Conservation (phyloP, 1,140 invertebrate genomes). For the Papilio dardanus region DNA sequence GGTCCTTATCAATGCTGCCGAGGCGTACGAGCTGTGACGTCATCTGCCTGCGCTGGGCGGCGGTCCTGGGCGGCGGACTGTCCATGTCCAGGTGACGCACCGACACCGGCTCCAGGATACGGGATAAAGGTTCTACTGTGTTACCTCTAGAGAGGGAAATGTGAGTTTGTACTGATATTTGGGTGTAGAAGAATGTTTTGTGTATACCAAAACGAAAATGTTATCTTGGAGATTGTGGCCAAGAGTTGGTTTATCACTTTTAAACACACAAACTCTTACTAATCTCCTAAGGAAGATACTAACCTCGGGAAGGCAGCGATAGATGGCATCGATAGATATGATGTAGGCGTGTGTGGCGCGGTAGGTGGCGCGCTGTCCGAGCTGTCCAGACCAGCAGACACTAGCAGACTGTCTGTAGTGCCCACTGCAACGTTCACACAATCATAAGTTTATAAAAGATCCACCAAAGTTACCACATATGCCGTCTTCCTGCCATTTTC, state of each 20-base stretch:
- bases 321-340: slow-evolving; percentile 91
- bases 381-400: slow-evolving; percentile 69
- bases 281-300: background rate
- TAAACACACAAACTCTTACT: background rate
- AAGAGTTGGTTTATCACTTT: background rate
- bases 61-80: slow-evolving; percentile 55
- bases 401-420: slow-evolving; percentile 71
- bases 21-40: slow-evolving; percentile 78
- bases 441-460: no score
- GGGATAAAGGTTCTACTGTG: slow-evolving; percentile 88
- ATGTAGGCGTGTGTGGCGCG: slow-evolving; percentile 84
- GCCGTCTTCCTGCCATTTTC: no score
- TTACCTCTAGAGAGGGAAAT: slow-evolving; percentile 80
- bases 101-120: slow-evolving; percentile 89
- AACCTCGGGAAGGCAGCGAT: slow-evolving; percentile 88
- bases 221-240: no score
- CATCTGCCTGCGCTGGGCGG: slow-evolving; percentile 66
- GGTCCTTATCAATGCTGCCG: slow-evolving; percentile 87
- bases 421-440: slow-evolving; percentile 54
- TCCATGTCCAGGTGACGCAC: slow-evolving; percentile 86
- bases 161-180: background rate
- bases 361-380: slow-evolving; percentile 73
- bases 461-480: no score
- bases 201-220: no score
- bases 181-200: no score